Evolutionary conservation across 2,113 vertebrate species (phyloP).

Genomic region (Lipotes vexillifer): DNA sequence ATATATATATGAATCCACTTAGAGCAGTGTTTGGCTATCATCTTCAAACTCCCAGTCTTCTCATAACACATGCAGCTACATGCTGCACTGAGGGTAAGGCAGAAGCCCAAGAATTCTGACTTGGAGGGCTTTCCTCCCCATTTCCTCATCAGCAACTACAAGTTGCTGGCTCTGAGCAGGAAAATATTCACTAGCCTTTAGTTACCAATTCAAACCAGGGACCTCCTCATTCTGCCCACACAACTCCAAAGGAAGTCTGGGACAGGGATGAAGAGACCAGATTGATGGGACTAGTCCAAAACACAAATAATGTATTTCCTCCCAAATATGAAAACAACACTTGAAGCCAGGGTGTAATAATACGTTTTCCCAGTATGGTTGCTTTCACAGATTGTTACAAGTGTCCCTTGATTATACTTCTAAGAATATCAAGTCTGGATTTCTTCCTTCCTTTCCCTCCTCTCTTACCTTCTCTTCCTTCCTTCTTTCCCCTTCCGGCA

Average conservation of each 20-base stretch:
- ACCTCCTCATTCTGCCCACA: constrained; percentile 53
- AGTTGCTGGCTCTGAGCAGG: neutral
- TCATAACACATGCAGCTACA: constrained; percentile 42
- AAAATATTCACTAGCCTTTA: constrained; percentile 43
- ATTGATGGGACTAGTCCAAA: constrained; percentile 48
- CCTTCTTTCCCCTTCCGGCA: neutral
- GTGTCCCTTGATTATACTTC: constrained; percentile 39
- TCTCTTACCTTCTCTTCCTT: neutral
- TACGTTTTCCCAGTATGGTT: constrained; percentile 42
- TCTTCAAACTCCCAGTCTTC: constrained; percentile 17
- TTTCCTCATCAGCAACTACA: neutral
- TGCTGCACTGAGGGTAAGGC: constrained; percentile 29
- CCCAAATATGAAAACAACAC: constrained; percentile 49
- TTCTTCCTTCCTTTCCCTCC: constrained; percentile 41
- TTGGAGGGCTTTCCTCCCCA: constrained; percentile 15
- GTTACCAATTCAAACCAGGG: constrained; percentile 24
- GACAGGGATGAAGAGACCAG: constrained; percentile 1
- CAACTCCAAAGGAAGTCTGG: constrained; percentile 32
- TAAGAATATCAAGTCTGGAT: constrained; percentile 48
- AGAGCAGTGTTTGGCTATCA: constrained; percentile 7
- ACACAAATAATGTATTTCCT: constrained; percentile 66
- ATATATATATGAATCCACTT: neutral
- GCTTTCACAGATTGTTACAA: constrained; percentile 36
- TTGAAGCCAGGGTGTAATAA: constrained; percentile 58
- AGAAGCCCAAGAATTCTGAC: constrained; percentile 46